phyloP scores from a whole-genome alignment of 2,888 invertebrate species.

The Chalcis sispes region DNA sequence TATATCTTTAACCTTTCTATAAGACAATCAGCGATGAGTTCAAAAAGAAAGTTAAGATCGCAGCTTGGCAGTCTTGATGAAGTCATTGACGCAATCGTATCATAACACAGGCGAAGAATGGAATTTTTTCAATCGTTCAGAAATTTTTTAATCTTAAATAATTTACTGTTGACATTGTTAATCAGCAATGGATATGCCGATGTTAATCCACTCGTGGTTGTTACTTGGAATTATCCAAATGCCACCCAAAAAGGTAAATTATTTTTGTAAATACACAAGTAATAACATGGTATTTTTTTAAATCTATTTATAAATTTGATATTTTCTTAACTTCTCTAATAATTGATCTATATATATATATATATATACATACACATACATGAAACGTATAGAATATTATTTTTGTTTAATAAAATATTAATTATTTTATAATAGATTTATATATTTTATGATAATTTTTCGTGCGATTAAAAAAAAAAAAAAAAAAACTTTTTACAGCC shows the following conservation, averaged over 20 bases:
- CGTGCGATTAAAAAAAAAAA: no score
- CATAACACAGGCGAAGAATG: constrained; percentile 12
- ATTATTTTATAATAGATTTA: no score
- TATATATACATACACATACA: not conserved
- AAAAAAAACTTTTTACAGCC: constrained; percentile 77
- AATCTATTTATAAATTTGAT: no score
- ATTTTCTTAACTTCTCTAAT: no score
- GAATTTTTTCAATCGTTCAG: constrained; percentile 19
- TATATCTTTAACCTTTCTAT: no score
- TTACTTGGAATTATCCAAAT: constrained; percentile 57
- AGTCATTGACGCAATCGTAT: constrained; percentile 22
- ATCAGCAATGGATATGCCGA: not conserved
- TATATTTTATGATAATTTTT: no score
- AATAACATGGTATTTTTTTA: no score
- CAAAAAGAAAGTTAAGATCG: constrained; percentile 7
- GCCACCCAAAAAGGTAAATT: constrained; percentile 57
- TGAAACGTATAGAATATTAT: not conserved
- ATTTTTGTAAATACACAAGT: no score
- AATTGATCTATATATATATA: constrained; percentile 18
- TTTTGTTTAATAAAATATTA: no score
- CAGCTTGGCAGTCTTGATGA: constrained; percentile 15
- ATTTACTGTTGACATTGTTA: not conserved
- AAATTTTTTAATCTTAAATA: not conserved
- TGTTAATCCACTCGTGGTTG: constrained; percentile 48
- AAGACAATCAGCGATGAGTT: no score